Conservation (phyloP, 2,888 invertebrate genomes). For the Antheraea assamensis region DNA sequence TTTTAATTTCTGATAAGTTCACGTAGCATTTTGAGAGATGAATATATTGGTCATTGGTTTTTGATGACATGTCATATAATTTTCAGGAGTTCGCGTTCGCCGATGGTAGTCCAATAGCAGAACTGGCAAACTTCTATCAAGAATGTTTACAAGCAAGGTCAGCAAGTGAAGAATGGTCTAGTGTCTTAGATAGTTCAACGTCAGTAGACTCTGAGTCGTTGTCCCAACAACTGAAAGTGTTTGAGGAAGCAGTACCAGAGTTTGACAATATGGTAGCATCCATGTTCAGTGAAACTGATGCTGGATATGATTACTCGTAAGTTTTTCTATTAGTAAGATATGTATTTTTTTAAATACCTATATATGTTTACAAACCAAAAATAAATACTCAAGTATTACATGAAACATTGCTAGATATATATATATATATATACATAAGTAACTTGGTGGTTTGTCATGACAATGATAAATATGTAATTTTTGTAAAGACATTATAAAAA, state of each 20-base stretch:
- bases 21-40: too few species aligned
- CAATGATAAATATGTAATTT: too few species aligned
- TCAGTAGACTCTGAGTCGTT: slow-evolving; percentile 79
- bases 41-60: not conserved
- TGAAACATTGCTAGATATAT: too few species aligned
- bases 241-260: slow-evolving; percentile 88
- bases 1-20: too few species aligned
- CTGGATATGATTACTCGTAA: slow-evolving; percentile 52
- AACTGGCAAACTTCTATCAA: slow-evolving; percentile 89
- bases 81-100: slow-evolving; percentile 91
- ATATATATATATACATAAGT: too few species aligned
- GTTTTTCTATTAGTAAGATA: not conserved
- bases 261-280: slow-evolving; percentile 90
- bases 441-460: too few species aligned
- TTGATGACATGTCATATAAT: not conserved
- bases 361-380: too few species aligned
- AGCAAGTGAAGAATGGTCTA: slow-evolving; percentile 60
- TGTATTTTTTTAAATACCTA: not conserved
- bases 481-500: too few species aligned
- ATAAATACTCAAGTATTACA: too few species aligned
- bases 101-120: slow-evolving; percentile 86
- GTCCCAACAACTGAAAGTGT: slow-evolving; percentile 86
- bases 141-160: slow-evolving; percentile 88
- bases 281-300: slow-evolving; percentile 80
- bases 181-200: slow-evolving; percentile 42